Percentiles rank a stretch among this genome's conserved stretches.
These are phyloP conservation scores for Oscheius sp. DNA, from an alignment of 2,888 invertebrate species.

Conservation along the genomic window DNA sequence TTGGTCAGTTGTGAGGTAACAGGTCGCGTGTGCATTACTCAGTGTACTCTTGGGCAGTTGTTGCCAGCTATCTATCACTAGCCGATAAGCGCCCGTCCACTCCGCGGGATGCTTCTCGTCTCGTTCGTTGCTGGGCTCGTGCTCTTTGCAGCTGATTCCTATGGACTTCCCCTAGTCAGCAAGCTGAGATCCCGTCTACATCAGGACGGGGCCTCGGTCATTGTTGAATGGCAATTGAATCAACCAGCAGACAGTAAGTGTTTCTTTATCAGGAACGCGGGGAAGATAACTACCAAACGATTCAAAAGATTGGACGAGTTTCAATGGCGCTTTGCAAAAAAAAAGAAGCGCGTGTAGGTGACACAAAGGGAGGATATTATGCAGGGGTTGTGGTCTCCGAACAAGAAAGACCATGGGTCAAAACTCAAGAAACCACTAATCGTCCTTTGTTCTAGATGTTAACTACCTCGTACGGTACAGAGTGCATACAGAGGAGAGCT, in stretches of 20 bases:
- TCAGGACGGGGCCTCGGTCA: slow-evolving; percentile 51
- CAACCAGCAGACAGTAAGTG: slow-evolving; percentile 45
- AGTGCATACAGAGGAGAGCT: slow-evolving; percentile 35
- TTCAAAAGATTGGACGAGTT: background rate
- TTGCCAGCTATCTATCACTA: slow-evolving; percentile 23
- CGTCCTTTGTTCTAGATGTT: slow-evolving; percentile 48
- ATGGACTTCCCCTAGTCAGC: slow-evolving; percentile 38
- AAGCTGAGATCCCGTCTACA: slow-evolving; percentile 58
- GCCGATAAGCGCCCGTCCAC: slow-evolving; percentile 27
- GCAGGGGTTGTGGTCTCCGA: background rate
- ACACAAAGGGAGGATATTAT: background rate
- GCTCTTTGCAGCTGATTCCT: slow-evolving; percentile 13
- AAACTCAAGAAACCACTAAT: background rate
- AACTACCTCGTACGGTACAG: slow-evolving; percentile 50
- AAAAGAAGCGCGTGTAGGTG: background rate
- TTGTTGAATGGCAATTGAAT: slow-evolving; percentile 61
- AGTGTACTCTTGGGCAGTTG: slow-evolving; percentile 28
- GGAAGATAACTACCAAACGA: background rate
- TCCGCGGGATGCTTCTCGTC: slow-evolving; percentile 20
- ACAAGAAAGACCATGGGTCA: no score
- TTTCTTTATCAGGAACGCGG: slow-evolving; percentile 2
- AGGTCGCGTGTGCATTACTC: slow-evolving; percentile 30
- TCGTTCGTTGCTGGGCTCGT: slow-evolving; percentile 21
- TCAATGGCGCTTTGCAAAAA: background rate
- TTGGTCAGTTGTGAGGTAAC: slow-evolving; percentile 27